Base-by-base conservation (phyloP, 2,113 vertebrate species). In the Macquaria ambigua region DNA sequence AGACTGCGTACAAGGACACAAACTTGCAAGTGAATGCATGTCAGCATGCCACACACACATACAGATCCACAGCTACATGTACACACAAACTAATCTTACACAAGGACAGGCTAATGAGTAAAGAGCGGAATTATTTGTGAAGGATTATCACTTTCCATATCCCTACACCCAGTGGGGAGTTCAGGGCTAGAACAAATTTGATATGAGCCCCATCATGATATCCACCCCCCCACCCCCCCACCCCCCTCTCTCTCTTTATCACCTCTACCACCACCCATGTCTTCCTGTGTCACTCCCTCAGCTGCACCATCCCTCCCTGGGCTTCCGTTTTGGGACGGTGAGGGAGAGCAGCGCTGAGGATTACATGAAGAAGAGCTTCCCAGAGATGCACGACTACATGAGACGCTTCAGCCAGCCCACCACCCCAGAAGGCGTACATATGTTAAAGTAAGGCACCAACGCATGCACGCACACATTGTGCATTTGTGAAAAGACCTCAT, bases 271-370 rank as follows among this genome's bases (percentile, higher is more conserved):
- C 53, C 12, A 4, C 59, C 8, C 25, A 3, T 23, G 23, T 8
- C 69, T 70, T 64, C 55, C 82, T 52, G 71, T 79, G 92, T 78
- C 66, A 59, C 74, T 96, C 64, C 93, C 79, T 37, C 89, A 99
- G 98, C 96, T 99, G 86, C 98, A 98, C 84, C 97, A 97, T 87
- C 97, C 97, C 0, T 96, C 97, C 25, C 93, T 96, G 87, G 97
- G 97, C 23, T 98, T 99, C 93, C 97, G 96, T 50, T 97, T 98
- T 0, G 97, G 97, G 85, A 99, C 98, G 0, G 97, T 99, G 81
- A 96, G 97, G 94, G 98, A 98, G 94, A 99, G 98, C 96, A 98
- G 97, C 0, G 97, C 98, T 0, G 97, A 99, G 92, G 97, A 98
- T 80, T 99, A 98, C 95, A 97, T 99, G 96, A 97, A 96, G 94